Conservation (phyloP, 2,113 vertebrate genomes). For the Tragelaphus buxtoni region DNA sequence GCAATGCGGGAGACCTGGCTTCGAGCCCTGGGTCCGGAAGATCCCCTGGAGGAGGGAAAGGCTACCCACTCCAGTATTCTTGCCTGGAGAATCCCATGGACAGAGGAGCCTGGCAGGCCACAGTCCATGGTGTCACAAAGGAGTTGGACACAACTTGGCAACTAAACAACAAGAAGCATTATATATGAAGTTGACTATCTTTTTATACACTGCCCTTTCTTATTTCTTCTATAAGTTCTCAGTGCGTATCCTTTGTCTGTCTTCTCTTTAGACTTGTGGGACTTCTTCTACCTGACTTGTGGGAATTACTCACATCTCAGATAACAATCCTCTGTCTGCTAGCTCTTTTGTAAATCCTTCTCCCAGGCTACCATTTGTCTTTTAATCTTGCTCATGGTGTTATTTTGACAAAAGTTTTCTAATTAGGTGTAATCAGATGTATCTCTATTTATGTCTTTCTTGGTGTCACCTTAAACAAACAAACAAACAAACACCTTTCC, state of each 20-base stretch:
- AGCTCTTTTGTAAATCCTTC: not conserved
- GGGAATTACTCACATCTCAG: not conserved
- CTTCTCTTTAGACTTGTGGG: not conserved
- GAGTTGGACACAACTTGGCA: not conserved
- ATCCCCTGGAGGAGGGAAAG: not conserved
- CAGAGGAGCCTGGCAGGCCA: not conserved
- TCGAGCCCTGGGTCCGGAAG: not conserved
- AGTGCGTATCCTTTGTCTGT: not conserved
- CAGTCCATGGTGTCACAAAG: not conserved
- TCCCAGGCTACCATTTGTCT: not conserved
- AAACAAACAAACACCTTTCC: not conserved
- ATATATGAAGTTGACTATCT: not conserved
- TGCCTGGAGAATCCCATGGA: not conserved
- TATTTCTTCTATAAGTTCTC: not conserved
- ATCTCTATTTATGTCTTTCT: not conserved
- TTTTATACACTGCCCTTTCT: not conserved
- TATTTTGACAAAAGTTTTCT: conserved; percentile 27
- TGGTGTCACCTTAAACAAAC: not conserved
- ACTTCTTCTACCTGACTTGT: not conserved
- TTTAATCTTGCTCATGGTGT: conserved; percentile 2
- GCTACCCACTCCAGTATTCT: not conserved
- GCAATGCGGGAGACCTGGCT: not conserved
- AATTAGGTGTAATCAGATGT: conserved; percentile 29
- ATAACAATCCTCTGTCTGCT: not conserved
- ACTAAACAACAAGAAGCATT: not conserved